Conservation (phyloP, 2,888 invertebrate species). For the Oxyteleia sp. region DNA sequence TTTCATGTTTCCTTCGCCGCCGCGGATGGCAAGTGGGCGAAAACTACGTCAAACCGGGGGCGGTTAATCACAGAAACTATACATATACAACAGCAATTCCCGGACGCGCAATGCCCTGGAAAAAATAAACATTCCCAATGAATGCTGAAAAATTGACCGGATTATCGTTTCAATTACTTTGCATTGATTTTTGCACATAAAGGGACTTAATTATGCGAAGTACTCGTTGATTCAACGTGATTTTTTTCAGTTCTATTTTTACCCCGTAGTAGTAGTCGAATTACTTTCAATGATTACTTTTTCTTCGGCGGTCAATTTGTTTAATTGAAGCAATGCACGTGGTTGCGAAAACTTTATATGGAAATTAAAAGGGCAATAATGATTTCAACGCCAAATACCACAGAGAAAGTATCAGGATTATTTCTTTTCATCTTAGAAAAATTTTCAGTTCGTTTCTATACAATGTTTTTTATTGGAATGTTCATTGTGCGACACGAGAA, state of each 20-base stretch:
- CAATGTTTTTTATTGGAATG: too few relatives aligned
- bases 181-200: neutral
- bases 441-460: too few relatives aligned
- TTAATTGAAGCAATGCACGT: too few relatives aligned
- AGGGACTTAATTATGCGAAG: constrained; percentile 5
- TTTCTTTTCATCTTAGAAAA: too few relatives aligned
- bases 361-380: too few relatives aligned
- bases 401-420: too few relatives aligned
- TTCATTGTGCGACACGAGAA: too few relatives aligned
- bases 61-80: constrained; percentile 53
- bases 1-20: constrained; percentile 49
- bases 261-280: neutral
- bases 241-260: neutral
- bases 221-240: neutral
- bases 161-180: constrained; percentile 8
- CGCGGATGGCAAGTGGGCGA: constrained; percentile 49
- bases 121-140: neutral
- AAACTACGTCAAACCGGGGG: constrained; percentile 61
- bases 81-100: constrained; percentile 16
- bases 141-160: neutral
- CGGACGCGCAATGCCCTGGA: neutral
- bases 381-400: too few relatives aligned
- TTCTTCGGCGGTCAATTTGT: too few relatives aligned
- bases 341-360: too few relatives aligned
- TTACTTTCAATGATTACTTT: too few relatives aligned